phyloP scores from a whole-genome alignment of 2,113 vertebrate genomes.

The Saccopteryx leptura region DNA sequence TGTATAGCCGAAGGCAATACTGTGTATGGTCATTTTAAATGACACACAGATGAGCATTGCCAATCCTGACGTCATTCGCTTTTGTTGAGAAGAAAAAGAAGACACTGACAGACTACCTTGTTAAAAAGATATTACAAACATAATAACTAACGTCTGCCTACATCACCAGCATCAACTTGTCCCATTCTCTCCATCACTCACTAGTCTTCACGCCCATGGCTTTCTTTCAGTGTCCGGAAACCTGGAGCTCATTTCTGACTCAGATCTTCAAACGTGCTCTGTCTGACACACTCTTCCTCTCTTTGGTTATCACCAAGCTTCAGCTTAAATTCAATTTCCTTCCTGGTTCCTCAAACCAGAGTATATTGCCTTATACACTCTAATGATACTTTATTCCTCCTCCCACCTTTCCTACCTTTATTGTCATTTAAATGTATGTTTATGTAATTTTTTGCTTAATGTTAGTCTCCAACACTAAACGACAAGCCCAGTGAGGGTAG shows the following conservation, averaged over 20 bases:
- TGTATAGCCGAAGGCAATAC: background rate
- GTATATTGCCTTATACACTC: background rate
- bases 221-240: background rate
- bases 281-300: background rate
- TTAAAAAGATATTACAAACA: conserved; percentile 20
- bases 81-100: conserved; percentile 34
- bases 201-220: background rate
- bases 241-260: background rate
- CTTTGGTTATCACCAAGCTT: background rate
- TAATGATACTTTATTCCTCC: background rate
- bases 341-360: background rate
- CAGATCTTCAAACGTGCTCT: background rate
- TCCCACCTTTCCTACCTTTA: background rate
- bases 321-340: background rate
- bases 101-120: background rate
- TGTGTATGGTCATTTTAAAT: background rate
- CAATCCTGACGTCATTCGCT: background rate
- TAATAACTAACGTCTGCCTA: background rate
- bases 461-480: background rate
- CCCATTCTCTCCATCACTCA: background rate
- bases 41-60: background rate
- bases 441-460: conserved; percentile 14
- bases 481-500: background rate
- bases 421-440: background rate
- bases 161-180: background rate